Base-by-base conservation (phyloP, 2,797 vertebrate genomes). In the Pteropus rufus region DNA sequence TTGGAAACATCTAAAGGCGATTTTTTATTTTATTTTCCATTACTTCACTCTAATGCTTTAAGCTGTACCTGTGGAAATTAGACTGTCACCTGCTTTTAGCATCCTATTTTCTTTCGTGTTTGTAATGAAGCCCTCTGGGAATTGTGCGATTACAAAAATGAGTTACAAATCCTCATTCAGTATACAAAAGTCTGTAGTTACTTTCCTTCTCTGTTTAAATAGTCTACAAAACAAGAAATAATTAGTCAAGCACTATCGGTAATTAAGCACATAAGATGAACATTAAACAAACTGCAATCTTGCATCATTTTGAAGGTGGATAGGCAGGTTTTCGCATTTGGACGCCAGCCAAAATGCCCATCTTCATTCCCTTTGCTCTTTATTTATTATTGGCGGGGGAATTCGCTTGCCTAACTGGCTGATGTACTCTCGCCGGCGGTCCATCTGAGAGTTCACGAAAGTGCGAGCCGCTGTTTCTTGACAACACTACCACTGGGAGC, bases 51-150 rank as follows among this genome's bases (percentile, higher is more conserved):
- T 65, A 96, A 96, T 88, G 93, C 94, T 84, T 89, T 79, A 70
- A 49, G 83, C 79, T 1, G 10, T 95, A 98, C 97, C 97, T 97
- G 97, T 94, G 93, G 93, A 98, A 97, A 97, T 97, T 94, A 97
- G 97, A 97, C 91, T 94, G 97, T 98, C 96, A 95, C 97, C 97
- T 95, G 97, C 95, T 96, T 82, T 97, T 96, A 93, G 96, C 94
- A 96, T 97, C 96, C 96, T 93, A 96, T 97, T 97, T 97, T 85
- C 97, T 96, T 96, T 86, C 72, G 80, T 65, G 94, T 97, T 97
- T 98, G 97, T 98, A 98, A 97, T 97, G 97, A 98, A 98, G 97
- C 96, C 97, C 96, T 94, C 94, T 2, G 97, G 97, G 97, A 97
- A 96, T 96, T 19, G 56, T 1, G 29, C 41, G 93, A 97, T 98